Evolutionary conservation across 2,113 vertebrate genomes (phyloP).

Genomic region (Anseranas semipalmata): DNA sequence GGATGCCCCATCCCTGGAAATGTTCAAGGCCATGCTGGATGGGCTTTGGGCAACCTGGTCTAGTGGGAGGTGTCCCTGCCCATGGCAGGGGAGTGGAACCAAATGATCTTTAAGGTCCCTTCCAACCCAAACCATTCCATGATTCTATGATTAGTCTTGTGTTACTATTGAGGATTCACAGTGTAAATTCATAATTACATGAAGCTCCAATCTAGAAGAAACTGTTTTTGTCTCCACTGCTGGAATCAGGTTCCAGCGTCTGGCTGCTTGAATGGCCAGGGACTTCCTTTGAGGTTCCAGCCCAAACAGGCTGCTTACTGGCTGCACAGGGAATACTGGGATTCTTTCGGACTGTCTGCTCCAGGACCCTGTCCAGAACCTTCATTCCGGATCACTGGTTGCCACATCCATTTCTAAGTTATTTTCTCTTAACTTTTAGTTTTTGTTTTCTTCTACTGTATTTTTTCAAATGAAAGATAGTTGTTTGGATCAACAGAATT

Average conservation of each 20-base stretch:
- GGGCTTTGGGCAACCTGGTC: too few relatives aligned
- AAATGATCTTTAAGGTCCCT: too few relatives aligned
- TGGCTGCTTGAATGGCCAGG: accelerated
- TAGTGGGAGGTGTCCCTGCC: too few relatives aligned
- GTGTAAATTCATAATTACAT: not conserved
- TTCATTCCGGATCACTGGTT: not conserved
- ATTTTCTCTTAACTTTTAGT: not conserved
- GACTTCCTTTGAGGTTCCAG: not conserved
- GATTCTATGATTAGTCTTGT: too few relatives aligned
- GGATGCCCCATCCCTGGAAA: too few relatives aligned
- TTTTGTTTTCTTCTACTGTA: not conserved
- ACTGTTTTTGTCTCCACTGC: not conserved
- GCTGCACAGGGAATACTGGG: accelerated
- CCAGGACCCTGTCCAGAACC: not conserved
- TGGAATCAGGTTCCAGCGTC: not conserved
- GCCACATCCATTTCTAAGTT: not conserved
- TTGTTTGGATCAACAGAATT: not conserved
- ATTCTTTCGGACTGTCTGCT: not conserved
- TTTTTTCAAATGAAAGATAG: not conserved
- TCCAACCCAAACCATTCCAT: too few relatives aligned
- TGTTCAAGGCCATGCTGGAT: too few relatives aligned
- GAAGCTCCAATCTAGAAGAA: not conserved
- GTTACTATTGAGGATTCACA: not conserved
- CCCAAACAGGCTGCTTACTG: not conserved
- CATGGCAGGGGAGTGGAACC: too few relatives aligned